Base-by-base conservation (phyloP, 2,797 vertebrate genomes). In the Gorsachius magnificus region DNA sequence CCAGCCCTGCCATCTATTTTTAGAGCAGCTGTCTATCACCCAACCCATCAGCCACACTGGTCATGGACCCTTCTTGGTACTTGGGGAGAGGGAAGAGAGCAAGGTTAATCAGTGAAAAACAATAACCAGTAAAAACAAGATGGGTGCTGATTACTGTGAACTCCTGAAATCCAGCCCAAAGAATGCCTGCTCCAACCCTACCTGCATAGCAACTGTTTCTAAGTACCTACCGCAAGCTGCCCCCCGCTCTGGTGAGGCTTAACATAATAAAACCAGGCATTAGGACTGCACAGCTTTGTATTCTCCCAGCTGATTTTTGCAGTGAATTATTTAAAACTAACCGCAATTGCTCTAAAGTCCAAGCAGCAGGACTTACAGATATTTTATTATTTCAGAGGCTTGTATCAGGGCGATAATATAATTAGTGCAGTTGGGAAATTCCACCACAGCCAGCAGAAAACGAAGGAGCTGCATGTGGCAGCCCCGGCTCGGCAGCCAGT, bases 371-470 rank as follows among this genome's bases (percentile, higher is more conserved):
- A 79, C 88, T 92, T 96, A 65, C 24, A 89, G 92, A 54, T 92
- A 90, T 83, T 93, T 92, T 81, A 86, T 95, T 93, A 86, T 97
- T 95, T 95, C 57, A 63, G 89, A 87, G 76, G 35, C 80, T 94
- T 80, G 78, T 63, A 92, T 61, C 58, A 74, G 78, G 75, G 83
- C 4, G 2, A 93, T 95, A 96, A 93, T 95, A 78, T 90, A 96
- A 96, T 97, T 96, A 96, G 94, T 80, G 54, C 88, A 76, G 85
- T 50, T 94, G 94, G 91, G 94, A 96, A 96, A 90, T 91, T 96
- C 92, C 76, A 38, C 76, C 48, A 71, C 72, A 94, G 95, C 69
- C 75, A 75, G 81, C 53, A 88, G 83, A 87, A 93, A 96, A 96
- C 81, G 92, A 94, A 89, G 77, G 83, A 94, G 89, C 83, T 46